A percentile compares a stretch with the other conserved stretches of the same genome.
Evolutionary conservation across 1,140 invertebrate genomes (phyloP).

Genomic region (Zaprionus lachaisei): DNA sequence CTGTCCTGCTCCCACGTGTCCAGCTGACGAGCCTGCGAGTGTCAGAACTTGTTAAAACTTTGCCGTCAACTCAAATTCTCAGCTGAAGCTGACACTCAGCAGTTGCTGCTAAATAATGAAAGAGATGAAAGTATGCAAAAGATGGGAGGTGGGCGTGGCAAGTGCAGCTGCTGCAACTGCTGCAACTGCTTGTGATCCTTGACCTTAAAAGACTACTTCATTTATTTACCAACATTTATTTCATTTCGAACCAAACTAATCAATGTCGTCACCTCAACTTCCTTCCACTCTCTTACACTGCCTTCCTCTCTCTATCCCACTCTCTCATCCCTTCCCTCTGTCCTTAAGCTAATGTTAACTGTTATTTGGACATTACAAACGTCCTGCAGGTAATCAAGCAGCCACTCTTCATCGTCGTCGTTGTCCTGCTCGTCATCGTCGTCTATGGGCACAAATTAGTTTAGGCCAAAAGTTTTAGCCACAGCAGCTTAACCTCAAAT

Average conservation of each 20-base stretch:
- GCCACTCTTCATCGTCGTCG: constrained; percentile 45
- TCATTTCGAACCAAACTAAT: constrained; percentile 54
- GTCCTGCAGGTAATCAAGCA: constrained; percentile 45
- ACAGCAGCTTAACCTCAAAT: constrained; percentile 80
- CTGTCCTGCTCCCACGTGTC: background rate
- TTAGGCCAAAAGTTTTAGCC: constrained; percentile 81
- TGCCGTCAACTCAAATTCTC: constrained; percentile 68
- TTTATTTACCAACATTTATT: constrained; percentile 26
- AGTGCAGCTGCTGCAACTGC: background rate
- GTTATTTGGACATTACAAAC: constrained; percentile 67
- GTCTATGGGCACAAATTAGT: constrained; percentile 71
- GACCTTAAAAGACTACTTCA: constrained; percentile 62
- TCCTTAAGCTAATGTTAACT: constrained; percentile 66
- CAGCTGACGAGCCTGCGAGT: constrained; percentile 63
- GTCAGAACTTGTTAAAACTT: constrained; percentile 83
- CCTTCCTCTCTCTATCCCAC: background rate
- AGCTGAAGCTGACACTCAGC: constrained; percentile 13
- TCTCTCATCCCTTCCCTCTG: constrained; percentile 8
- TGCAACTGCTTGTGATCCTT: background rate
- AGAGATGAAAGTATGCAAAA: background rate
- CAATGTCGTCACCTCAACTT: constrained; percentile 2
- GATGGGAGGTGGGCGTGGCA: background rate
- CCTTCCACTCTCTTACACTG: background rate
- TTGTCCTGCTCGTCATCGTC: constrained; percentile 26
- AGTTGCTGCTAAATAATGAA: constrained; percentile 68